These are phyloP conservation scores for Yponomeuta cagnagella DNA, from an alignment of 2,888 invertebrate species.

Conservation along the genomic window DNA sequence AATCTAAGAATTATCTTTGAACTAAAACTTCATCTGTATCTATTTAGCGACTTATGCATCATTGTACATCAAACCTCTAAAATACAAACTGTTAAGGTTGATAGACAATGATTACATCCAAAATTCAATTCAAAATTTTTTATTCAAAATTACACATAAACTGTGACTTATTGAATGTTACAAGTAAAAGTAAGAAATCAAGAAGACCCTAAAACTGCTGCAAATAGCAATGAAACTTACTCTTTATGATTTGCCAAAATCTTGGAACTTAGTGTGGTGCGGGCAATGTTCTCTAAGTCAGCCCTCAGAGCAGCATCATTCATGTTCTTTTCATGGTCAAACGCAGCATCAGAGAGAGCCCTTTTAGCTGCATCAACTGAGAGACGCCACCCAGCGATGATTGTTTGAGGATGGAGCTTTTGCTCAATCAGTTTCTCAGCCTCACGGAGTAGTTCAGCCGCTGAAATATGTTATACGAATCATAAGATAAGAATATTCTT, in stretches of 20 bases:
- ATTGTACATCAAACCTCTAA: too few species aligned
- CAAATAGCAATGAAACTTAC: slow-evolving; percentile 36
- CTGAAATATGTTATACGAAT: slow-evolving; percentile 52
- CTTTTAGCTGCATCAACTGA: slow-evolving; percentile 89
- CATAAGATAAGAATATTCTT: too few species aligned
- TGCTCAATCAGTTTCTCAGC: slow-evolving; percentile 95
- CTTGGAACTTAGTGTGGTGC: slow-evolving; percentile 98
- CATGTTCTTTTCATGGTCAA: slow-evolving; percentile 83
- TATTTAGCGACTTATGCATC: too few species aligned
- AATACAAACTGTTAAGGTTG: too few species aligned
- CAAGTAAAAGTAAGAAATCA: too few species aligned
- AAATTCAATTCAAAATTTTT: too few species aligned
- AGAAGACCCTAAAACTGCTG: too few species aligned
- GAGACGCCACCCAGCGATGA: slow-evolving; percentile 95
- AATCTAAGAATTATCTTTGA: too few species aligned
- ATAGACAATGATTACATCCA: too few species aligned
- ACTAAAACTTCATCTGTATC: too few species aligned
- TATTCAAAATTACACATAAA: too few species aligned
- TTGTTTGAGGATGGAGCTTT: slow-evolving; percentile 98
- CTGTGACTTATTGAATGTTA: too few species aligned
- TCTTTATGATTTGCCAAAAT: slow-evolving; percentile 98
- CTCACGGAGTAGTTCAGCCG: slow-evolving; percentile 94
- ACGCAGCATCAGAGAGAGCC: slow-evolving; percentile 86
- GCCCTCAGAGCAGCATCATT: slow-evolving; percentile 86
- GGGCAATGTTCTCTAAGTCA: slow-evolving; percentile 96